Conservation (phyloP, 1,140 invertebrate species). For the Drosophila kohkoa region DNA sequence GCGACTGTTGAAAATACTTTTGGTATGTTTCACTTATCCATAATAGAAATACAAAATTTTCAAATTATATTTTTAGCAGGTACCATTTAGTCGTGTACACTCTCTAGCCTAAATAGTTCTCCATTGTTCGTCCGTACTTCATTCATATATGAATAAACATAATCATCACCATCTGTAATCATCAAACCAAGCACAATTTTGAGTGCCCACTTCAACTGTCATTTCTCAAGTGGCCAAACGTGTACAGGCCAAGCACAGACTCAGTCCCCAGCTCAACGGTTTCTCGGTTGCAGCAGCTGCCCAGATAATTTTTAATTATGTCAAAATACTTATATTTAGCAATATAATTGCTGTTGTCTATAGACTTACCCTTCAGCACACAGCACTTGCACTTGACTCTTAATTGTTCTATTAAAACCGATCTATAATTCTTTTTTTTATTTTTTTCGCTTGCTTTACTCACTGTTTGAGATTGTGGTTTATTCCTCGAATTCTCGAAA, state of each 20-base stretch:
- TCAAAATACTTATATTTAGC: conserved; percentile 37
- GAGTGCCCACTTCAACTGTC: conserved; percentile 30
- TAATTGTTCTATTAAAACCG: conserved; percentile 15
- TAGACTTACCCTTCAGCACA: not conserved
- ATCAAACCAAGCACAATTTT: conserved; percentile 10
- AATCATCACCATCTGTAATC: conserved; percentile 36
- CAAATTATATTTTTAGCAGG: too few relatives aligned
- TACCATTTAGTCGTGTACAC: too few relatives aligned
- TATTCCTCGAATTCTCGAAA: not conserved
- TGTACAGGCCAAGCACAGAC: conserved; percentile 10
- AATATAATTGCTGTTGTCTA: not conserved
- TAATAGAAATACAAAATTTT: too few relatives aligned
- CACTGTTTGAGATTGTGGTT: not conserved
- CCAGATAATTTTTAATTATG: conserved; percentile 35
- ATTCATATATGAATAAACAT: conserved; percentile 26
- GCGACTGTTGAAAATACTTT: too few relatives aligned
- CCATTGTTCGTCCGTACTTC: conserved; percentile 2
- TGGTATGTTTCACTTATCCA: too few relatives aligned
- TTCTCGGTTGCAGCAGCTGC: conserved; percentile 18
- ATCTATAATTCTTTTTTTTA: not conserved
- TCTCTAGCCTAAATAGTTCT: too few relatives aligned
- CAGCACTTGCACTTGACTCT: not conserved
- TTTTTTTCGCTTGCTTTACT: not conserved
- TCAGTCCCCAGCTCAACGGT: too few relatives aligned
- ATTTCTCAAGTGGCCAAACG: conserved; percentile 37